Evolutionary conservation across 2,113 vertebrate species (phyloP), one percentile per base, ranked within the genome.

Genomic region (Paramisgurnus dabryanus): DNA sequence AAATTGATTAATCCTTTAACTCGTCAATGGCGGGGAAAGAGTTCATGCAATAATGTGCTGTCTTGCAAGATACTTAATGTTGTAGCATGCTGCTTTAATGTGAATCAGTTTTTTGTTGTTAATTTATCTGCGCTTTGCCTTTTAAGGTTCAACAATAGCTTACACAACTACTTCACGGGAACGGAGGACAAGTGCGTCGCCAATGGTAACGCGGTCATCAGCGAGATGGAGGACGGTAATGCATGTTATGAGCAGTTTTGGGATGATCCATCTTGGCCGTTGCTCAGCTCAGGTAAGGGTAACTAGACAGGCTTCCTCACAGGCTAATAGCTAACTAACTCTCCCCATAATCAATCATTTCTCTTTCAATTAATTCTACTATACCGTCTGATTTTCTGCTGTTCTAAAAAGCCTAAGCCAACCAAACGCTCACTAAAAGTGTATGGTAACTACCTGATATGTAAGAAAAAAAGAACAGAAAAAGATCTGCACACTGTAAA

Each of bases 211-310:
- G 86, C 91, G 0, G 91, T 92, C 82, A 93, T 77, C 92, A 95
- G 87, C 49, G 95, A 95, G 84, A 88, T 95, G 89, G 94, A 95
- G 87, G 93, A 94, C 83, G 95, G 95, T 95, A 95, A 95, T 94
- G 90, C 89, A 89, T 92, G 45, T 93, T 93, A 92, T 92, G 90
- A 89, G 72, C 76, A 88, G 92, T 74, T 75, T 82, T 88, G 87
- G 91, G 95, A 96, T 86, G 95, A 96, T 86, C 94, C 95, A 41
- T 93, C 94, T 71, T 70, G 94, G 88, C 95, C 95, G 72, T 92
- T 96, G 79, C 90, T 96, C 60, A 80, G 88, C 82, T 88, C 87
- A 95, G 95, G 95, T 96, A 94, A 96, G 95, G 94, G 91, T 95
- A 94, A 95, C 91, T 94, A 95, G 94, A 95, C 95, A 94, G 93